Evolutionary conservation across 2,888 invertebrate species (phyloP).

Genomic region (Tipula confusa): DNA sequence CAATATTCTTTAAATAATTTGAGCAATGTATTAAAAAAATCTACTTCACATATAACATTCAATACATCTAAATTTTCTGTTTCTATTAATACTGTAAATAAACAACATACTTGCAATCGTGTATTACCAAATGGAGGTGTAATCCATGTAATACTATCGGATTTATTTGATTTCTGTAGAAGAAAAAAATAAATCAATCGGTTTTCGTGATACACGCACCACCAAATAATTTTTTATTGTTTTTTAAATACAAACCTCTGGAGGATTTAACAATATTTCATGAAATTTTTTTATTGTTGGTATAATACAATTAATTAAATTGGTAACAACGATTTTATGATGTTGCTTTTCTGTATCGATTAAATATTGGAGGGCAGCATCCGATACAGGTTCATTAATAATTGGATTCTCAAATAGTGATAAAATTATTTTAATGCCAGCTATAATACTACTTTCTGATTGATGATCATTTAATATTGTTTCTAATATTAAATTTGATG

Average conservation of each 20-base stretch:
- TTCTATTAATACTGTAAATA: constrained; percentile 70
- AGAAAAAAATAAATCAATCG: constrained; percentile 21
- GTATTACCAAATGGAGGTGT: constrained; percentile 76
- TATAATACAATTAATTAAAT: constrained; percentile 60
- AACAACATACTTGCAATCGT: constrained; percentile 72
- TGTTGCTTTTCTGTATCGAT: constrained; percentile 54
- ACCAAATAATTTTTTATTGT: no score
- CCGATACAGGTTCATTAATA: constrained; percentile 46
- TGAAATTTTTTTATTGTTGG: constrained; percentile 67
- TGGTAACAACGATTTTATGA: constrained; percentile 57
- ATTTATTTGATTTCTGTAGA: constrained; percentile 31
- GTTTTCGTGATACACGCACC: background rate
- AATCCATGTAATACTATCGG: constrained; percentile 53
- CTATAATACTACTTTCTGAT: constrained; percentile 67
- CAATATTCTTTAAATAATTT: constrained; percentile 85
- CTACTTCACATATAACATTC: constrained; percentile 55
- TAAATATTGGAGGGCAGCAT: constrained; percentile 42
- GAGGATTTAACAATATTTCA: constrained; percentile 62
- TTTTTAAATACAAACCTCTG: constrained; percentile 55
- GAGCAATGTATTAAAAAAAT: constrained; percentile 62
- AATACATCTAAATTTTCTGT: constrained; percentile 69
- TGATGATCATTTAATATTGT: constrained; percentile 67
- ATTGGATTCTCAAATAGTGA: constrained; percentile 57
- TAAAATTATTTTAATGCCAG: constrained; percentile 75
- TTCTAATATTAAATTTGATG: constrained; percentile 64